Evolutionary conservation across 1,140 invertebrate species (phyloP).

Genomic region (Rhopalosiphum padi): DNA sequence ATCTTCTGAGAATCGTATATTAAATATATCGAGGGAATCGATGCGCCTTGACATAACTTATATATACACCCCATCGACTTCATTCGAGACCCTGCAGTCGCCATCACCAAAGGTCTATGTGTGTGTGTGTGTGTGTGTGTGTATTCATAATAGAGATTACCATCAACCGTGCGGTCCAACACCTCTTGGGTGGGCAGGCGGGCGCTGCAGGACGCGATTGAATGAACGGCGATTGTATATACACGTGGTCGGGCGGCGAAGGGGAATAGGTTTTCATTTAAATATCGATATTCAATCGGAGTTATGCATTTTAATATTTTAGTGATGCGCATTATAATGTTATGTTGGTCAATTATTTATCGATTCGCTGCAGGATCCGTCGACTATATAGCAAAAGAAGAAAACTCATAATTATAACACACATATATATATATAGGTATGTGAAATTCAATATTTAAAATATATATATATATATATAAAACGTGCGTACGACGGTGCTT

Average conservation of each 20-base stretch:
- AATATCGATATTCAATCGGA: neutral
- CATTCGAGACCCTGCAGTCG: neutral
- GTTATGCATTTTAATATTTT: neutral
- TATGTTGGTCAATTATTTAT: neutral
- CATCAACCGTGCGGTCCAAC: neutral
- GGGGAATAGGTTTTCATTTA: neutral
- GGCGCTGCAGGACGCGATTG: neutral
- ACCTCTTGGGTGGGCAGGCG: conserved; percentile 7
- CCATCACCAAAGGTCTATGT: neutral
- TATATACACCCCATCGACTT: neutral
- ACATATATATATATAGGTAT: neutral
- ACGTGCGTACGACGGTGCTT: neutral
- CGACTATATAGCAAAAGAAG: neutral
- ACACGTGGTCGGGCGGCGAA: neutral
- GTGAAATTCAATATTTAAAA: neutral
- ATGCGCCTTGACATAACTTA: neutral
- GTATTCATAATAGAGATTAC: neutral
- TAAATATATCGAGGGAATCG: neutral
- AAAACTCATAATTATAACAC: neutral
- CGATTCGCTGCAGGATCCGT: neutral
- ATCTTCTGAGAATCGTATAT: neutral
- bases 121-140: neutral
- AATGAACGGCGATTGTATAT: neutral
- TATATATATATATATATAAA: neutral
- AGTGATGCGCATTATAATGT: neutral